These are phyloP conservation scores for Pterocles burchelli DNA, from an alignment of 2,113 vertebrate species.

Conservation along the genomic window DNA sequence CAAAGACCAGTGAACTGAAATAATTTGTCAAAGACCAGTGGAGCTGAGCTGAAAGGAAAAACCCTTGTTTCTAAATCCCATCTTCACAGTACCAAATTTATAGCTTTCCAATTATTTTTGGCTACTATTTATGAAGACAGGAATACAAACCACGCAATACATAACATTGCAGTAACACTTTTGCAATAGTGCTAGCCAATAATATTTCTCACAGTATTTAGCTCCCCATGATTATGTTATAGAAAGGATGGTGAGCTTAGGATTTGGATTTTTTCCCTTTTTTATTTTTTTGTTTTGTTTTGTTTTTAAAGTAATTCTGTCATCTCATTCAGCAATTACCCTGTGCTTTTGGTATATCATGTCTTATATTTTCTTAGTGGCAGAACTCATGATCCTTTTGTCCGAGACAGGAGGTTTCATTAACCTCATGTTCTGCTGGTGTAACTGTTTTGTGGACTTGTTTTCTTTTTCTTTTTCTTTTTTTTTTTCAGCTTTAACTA, in stretches of 20 bases:
- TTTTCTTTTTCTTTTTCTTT: neutral
- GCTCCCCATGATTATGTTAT: neutral
- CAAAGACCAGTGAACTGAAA: neutral
- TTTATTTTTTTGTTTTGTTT: rapidly evolving
- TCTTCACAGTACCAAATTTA: neutral
- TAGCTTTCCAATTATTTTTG: neutral
- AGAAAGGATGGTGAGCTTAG: neutral
- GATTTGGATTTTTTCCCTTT: neutral
- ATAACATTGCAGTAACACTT: neutral
- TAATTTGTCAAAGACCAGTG: neutral
- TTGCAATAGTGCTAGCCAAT: neutral
- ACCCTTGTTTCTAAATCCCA: neutral
- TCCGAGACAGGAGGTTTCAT: neutral
- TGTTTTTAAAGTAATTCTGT: neutral
- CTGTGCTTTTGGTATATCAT: neutral
- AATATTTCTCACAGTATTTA: neutral
- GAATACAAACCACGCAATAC: too few relatives aligned
- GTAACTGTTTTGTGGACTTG: neutral
- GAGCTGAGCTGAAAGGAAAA: neutral
- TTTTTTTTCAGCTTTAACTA: neutral
- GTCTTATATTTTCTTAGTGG: neutral
- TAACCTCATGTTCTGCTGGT: neutral
- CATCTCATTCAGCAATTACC: neutral
- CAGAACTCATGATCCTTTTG: neutral
- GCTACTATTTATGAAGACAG: neutral